Percentiles rank a stretch among this genome's conserved stretches.
Conservation (phyloP, 2,888 invertebrate genomes). For the Eupelmus urozonus region DNA sequence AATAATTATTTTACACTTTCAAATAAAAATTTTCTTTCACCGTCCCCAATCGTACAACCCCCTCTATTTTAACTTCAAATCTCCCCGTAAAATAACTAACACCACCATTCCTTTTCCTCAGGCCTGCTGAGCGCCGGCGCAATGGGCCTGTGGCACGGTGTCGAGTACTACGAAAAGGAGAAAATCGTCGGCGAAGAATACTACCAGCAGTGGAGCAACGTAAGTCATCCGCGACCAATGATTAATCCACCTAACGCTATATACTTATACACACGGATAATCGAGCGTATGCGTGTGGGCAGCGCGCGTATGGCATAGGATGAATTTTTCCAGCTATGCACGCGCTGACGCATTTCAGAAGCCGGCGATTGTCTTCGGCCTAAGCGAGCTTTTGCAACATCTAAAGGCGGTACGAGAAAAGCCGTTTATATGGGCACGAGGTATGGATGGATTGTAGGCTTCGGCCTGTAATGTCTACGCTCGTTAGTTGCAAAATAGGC, state of each 20-base stretch:
- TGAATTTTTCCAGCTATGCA: conserved; percentile 1
- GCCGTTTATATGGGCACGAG: neutral
- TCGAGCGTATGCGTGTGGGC: conserved; percentile 31
- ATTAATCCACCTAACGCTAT: too few relatives aligned
- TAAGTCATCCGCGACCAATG: conserved; percentile 78
- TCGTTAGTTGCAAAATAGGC: neutral
- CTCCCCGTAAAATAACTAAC: neutral
- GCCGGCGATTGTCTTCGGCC: conserved; percentile 23
- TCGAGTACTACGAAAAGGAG: conserved; percentile 96
- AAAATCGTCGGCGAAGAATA: conserved; percentile 95
- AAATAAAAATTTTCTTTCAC: neutral
- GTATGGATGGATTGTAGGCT: neutral
- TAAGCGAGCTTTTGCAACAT: conserved; percentile 21
- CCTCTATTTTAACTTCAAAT: neutral
- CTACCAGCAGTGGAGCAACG: conserved; percentile 94
- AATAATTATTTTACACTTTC: neutral
- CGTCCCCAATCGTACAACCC: too few relatives aligned
- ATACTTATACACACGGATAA: neutral
- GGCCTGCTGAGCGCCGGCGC: conserved; percentile 94
- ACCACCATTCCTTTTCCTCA: conserved; percentile 71
- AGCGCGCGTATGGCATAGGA: neutral
- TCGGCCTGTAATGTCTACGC: neutral
- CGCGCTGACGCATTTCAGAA: conserved; percentile 42
- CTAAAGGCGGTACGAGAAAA: neutral
- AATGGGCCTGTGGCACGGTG: conserved; percentile 97